These are phyloP conservation scores for Callipepla squamata DNA, from an alignment of 2,113 vertebrate genomes.

Conservation along the genomic window DNA sequence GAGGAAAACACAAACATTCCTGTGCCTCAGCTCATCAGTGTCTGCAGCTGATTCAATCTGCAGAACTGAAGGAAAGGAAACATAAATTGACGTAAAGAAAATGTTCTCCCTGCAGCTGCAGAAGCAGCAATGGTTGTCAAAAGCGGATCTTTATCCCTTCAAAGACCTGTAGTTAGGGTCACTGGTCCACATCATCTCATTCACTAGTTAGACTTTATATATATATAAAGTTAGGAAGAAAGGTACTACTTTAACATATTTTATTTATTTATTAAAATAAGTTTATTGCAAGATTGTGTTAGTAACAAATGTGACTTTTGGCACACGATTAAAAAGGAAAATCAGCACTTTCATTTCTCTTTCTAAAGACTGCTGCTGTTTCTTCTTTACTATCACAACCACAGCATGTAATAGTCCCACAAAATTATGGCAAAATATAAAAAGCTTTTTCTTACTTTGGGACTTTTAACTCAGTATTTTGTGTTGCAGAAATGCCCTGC, in stretches of 20 bases:
- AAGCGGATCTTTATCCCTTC: slow-evolving; percentile 9
- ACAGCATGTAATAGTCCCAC: not conserved
- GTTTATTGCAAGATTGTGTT: not conserved
- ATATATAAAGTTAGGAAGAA: not conserved
- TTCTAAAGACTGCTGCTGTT: not conserved
- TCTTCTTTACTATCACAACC: not conserved
- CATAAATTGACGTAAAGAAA: slow-evolving; percentile 48
- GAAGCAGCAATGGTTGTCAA: not conserved
- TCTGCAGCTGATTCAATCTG: slow-evolving; percentile 49
- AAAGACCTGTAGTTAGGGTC: not conserved
- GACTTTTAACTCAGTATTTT: not conserved
- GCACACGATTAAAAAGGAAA: not conserved
- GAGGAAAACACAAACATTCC: slow-evolving; percentile 46
- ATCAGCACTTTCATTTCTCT: not conserved
- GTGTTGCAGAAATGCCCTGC: not conserved
- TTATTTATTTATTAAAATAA: not conserved
- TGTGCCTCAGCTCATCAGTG: not conserved
- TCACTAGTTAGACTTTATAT: not conserved
- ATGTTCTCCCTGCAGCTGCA: slow-evolving; percentile 44
- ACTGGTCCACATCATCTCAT: not conserved
- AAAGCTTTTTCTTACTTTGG: not conserved
- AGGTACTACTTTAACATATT: not conserved
- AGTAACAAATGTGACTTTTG: slow-evolving; percentile 5
- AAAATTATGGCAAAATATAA: not conserved
- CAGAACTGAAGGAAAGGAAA: slow-evolving; percentile 47